A percentile compares a stretch with the other conserved stretches of the same genome.
phyloP scores from a whole-genome alignment of 2,113 vertebrate genomes.

The Cervus canadensis region DNA sequence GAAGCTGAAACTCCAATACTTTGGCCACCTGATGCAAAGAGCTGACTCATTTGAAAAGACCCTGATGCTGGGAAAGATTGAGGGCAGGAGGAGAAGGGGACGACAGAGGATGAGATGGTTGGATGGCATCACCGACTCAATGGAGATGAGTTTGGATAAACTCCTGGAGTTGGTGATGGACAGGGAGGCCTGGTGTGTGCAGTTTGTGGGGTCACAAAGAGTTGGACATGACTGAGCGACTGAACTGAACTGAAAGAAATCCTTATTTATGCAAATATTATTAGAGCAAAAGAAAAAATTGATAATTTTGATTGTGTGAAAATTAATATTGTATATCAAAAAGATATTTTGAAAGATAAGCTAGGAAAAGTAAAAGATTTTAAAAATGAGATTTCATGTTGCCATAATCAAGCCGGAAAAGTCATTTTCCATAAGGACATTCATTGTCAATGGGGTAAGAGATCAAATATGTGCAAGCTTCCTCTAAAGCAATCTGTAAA shows the following conservation, averaged over 20 bases:
- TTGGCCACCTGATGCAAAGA: background rate
- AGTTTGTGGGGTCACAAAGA: background rate
- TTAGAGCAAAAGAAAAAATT: background rate
- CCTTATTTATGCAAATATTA: background rate
- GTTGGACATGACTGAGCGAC: background rate
- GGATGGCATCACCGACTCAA: background rate
- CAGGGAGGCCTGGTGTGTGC: background rate
- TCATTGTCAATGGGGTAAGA: background rate
- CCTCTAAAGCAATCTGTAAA: background rate
- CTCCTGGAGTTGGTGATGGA: background rate
- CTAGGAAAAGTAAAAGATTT: background rate
- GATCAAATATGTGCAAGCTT: background rate
- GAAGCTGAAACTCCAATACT: background rate
- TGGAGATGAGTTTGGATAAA: background rate
- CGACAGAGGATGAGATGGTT: background rate
- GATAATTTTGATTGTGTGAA: background rate
- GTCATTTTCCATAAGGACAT: background rate
- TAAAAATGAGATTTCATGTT: background rate
- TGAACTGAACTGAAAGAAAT: background rate
- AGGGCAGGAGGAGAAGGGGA: background rate
- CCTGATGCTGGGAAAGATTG: background rate
- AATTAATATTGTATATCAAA: background rate
- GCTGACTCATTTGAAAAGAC: background rate
- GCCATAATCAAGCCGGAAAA: background rate
- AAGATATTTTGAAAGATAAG: background rate